phyloP scores from a whole-genome alignment of 2,888 invertebrate genomes.

The Tachina lurida region DNA sequence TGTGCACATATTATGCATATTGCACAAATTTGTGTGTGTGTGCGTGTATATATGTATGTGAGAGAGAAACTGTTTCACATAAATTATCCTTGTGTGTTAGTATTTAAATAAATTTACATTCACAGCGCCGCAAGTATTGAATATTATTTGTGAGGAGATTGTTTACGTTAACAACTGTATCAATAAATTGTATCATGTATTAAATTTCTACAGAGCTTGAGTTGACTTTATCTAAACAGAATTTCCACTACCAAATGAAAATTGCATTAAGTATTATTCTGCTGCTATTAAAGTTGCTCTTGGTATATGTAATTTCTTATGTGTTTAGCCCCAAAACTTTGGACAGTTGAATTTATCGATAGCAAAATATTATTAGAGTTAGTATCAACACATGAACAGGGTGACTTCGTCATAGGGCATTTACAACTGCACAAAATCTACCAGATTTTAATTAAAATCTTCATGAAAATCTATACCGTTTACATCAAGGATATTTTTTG shows the following conservation, averaged over 20 bases:
- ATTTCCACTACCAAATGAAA: constrained; percentile 37
- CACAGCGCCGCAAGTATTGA: neutral
- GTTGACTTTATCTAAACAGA: constrained; percentile 41
- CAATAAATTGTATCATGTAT: constrained; percentile 47
- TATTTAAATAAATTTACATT: neutral
- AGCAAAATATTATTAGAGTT: constrained; percentile 13
- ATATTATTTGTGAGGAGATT: constrained; percentile 5
- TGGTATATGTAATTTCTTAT: constrained; percentile 26
- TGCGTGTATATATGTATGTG: neutral
- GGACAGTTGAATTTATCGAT: constrained; percentile 53
- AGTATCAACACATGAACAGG: neutral
- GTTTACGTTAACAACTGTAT: constrained; percentile 44
- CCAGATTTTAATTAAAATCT: no score
- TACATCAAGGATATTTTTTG: no score
- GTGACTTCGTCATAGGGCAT: neutral
- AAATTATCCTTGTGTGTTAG: constrained; percentile 33
- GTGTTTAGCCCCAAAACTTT: constrained; percentile 30
- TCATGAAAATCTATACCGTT: no score
- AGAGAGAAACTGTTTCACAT: constrained; percentile 8
- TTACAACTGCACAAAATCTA: neutral
- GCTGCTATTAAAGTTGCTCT: neutral
- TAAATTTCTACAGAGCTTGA: constrained; percentile 26
- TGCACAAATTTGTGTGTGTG: neutral
- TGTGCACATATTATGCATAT: constrained; percentile 41
- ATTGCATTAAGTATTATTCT: constrained; percentile 28